These are phyloP conservation scores for Mesopsocus fuscifrons DNA, from an alignment of 2,888 invertebrate genomes.

Conservation along the genomic window DNA sequence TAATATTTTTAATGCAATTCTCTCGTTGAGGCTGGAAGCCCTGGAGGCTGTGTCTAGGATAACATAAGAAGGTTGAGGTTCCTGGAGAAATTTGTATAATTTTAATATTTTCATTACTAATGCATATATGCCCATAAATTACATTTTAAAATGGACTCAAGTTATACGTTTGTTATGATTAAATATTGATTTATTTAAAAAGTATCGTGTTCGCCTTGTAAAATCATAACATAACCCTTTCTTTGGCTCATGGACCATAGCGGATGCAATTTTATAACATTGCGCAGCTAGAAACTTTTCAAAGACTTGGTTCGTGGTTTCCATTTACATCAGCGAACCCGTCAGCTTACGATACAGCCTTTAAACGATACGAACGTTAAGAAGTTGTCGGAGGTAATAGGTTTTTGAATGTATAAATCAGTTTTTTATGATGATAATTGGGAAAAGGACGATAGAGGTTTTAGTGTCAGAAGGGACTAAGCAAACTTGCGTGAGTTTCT, in stretches of 20 bases:
- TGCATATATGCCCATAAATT: not conserved
- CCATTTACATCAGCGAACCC: too few species aligned
- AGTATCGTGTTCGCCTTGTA: not conserved
- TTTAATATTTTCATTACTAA: not conserved
- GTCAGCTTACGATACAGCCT: too few species aligned
- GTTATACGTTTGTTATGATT: not conserved
- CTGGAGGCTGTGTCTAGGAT: too few species aligned
- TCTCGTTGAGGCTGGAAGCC: too few species aligned
- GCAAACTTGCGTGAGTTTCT: not conserved
- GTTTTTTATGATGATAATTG: not conserved
- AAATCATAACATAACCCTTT: too few species aligned
- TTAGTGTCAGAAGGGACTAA: slow-evolving; percentile 8
- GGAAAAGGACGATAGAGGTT: slow-evolving; percentile 10
- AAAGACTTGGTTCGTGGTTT: too few species aligned
- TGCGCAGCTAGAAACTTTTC: too few species aligned
- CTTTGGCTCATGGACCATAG: too few species aligned
- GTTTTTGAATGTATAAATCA: not conserved
- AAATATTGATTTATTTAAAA: not conserved
- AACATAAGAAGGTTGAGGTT: not conserved
- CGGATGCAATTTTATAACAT: too few species aligned
- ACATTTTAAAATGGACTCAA: not conserved
- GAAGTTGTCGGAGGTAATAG: not conserved
- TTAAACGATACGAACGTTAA: not conserved
- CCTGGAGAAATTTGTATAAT: not conserved
- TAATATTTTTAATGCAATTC: too few species aligned